Percentiles rank a stretch among this genome's conserved stretches.
Conservation (phyloP, 1,140 invertebrate genomes). For the Leguminivora glycinivorella region DNA sequence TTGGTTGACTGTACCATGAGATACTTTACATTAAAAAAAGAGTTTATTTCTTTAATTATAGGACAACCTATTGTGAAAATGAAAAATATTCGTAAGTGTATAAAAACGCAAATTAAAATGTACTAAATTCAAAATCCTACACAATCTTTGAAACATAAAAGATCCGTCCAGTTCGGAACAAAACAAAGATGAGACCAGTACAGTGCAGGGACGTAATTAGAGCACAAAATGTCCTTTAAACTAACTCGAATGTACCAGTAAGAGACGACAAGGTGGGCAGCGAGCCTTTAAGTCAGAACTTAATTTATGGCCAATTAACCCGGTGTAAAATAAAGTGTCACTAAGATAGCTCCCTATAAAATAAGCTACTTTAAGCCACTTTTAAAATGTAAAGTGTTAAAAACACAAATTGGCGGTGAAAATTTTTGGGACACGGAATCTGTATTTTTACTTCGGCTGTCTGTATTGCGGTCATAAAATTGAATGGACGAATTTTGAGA, state of each 20-base stretch:
- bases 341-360: conserved; percentile 50
- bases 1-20: no score
- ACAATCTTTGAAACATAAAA: conserved; percentile 29
- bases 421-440: background rate
- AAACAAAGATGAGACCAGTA: conserved; percentile 37
- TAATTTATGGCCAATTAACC: conserved; percentile 75
- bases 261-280: conserved; percentile 52
- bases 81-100: no score
- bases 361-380: conserved; percentile 30
- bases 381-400: conserved; percentile 15
- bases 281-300: conserved; percentile 64
- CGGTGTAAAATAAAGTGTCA: conserved; percentile 70
- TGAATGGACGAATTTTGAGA: background rate
- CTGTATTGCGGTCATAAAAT: background rate
- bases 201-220: conserved; percentile 57
- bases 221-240: conserved; percentile 63
- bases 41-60: no score
- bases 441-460: background rate
- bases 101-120: background rate
- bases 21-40: no score
- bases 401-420: background rate
- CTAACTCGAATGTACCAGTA: conserved; percentile 58
- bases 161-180: conserved; percentile 26
- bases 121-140: background rate
- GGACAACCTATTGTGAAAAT: no score